phyloP scores from a whole-genome alignment of 1,140 invertebrate genomes.

The Cotesia vestalis region DNA sequence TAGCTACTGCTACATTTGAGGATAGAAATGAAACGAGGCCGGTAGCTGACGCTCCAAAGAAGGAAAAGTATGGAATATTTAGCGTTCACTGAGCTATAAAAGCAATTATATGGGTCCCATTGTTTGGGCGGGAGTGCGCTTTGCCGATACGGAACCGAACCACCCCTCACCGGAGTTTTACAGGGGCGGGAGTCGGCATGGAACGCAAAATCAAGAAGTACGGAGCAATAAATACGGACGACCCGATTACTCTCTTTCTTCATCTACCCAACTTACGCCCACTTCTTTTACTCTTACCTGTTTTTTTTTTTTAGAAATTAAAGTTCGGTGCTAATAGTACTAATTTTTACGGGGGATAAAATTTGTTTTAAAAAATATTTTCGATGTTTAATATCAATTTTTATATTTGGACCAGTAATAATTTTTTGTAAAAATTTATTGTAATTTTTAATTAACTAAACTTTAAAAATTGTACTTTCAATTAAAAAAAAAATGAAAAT shows the following conservation, averaged over 20 bases:
- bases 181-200: constrained; percentile 17
- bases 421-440: too few relatives aligned
- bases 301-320: too few relatives aligned
- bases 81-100: constrained; percentile 66
- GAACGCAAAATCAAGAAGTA: constrained; percentile 55
- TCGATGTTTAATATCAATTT: too few relatives aligned
- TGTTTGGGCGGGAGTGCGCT: constrained; percentile 63
- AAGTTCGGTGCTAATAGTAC: too few relatives aligned
- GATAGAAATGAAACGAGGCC: constrained; percentile 50
- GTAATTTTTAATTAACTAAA: too few relatives aligned
- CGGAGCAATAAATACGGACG: constrained; percentile 62
- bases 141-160: constrained; percentile 59
- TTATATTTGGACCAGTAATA: too few relatives aligned
- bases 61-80: constrained; percentile 66
- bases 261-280: not conserved
- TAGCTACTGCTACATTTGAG: constrained; percentile 21
- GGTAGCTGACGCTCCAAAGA: constrained; percentile 45
- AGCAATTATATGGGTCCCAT: constrained; percentile 65
- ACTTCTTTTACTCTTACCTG: not conserved
- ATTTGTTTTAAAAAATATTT: too few relatives aligned
- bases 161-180: constrained; percentile 21
- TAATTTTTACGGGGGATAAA: too few relatives aligned
- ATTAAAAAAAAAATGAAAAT: too few relatives aligned
- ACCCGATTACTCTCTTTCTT: constrained; percentile 31
- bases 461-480: too few relatives aligned